phyloP scores from a whole-genome alignment of 2,797 vertebrate species.

The Myotis findleyi region DNA sequence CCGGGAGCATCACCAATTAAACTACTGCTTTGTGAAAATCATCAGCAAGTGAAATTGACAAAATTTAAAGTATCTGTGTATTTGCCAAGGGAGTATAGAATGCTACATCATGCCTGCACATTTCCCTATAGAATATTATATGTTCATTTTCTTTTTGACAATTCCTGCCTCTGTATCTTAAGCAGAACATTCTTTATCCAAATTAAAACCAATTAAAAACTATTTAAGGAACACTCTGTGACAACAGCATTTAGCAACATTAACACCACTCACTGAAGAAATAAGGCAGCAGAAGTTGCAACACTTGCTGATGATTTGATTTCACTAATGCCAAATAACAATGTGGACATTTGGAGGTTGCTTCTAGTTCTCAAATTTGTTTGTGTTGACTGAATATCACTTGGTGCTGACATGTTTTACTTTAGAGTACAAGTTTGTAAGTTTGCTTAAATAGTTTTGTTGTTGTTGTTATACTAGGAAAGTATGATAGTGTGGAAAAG shows the following conservation, averaged over 20 bases:
- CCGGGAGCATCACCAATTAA: conserved; percentile 17
- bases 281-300: conserved; percentile 52
- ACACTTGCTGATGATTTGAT: conserved; percentile 41
- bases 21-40: conserved; percentile 22
- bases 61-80: not conserved
- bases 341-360: not conserved
- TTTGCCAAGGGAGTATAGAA: not conserved
- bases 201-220: conserved; percentile 78
- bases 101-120: not conserved
- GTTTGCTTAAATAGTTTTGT: conserved; percentile 11
- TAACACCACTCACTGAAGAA: conserved; percentile 60
- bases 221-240: conserved; percentile 74
- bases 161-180: conserved; percentile 47
- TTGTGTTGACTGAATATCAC: conserved; percentile 16
- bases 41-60: not conserved
- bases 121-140: conserved; percentile 10
- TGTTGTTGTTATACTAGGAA: not conserved
- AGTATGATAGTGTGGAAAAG: not conserved
- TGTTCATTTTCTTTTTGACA: conserved; percentile 69
- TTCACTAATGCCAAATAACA: conserved; percentile 26
- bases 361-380: conserved; percentile 46
- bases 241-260: conserved; percentile 72
- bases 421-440: not conserved
- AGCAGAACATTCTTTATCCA: conserved; percentile 63
- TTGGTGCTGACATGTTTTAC: not conserved